Percentiles rank a stretch among this genome's conserved stretches.
Evolutionary conservation across 1,140 invertebrate species (phyloP).

Genomic region (Eupristina koningsbergeri): DNA sequence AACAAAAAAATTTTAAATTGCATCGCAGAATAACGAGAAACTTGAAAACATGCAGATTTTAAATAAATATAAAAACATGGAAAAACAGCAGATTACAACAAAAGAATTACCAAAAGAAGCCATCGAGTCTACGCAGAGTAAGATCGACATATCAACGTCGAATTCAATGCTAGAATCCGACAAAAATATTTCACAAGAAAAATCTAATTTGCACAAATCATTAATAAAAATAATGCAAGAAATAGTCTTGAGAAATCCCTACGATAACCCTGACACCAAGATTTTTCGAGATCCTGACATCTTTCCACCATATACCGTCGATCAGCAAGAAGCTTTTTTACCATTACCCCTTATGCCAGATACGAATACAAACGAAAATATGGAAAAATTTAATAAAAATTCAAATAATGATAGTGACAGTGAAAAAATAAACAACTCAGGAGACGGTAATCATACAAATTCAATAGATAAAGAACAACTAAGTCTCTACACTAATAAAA

Average conservation of each 20-base stretch:
- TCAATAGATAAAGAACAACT: no score
- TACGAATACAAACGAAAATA: background rate
- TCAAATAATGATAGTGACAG: background rate
- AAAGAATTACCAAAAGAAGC: background rate
- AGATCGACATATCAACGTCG: background rate
- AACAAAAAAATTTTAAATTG: background rate
- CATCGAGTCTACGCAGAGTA: no score
- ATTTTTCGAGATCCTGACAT: conserved; percentile 41
- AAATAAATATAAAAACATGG: background rate
- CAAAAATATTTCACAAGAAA: background rate
- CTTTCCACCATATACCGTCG: conserved; percentile 34
- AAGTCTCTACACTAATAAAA: no score
- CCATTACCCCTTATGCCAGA: conserved; percentile 18
- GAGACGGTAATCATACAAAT: background rate
- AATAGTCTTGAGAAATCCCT: conserved; percentile 12
- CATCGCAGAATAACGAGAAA: background rate
- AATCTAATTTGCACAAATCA: background rate
- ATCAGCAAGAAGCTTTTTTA: conserved; percentile 33
- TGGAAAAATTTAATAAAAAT: background rate
- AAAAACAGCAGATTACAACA: background rate
- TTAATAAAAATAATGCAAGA: conserved; percentile 14
- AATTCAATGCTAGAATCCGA: background rate
- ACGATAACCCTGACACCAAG: conserved; percentile 38
- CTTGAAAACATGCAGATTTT: background rate
- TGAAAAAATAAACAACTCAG: background rate